A percentile compares a stretch with the other conserved stretches of the same genome.
phyloP scores from a whole-genome alignment of 2,797 vertebrate species.

The Sphaeramia orbicularis region DNA sequence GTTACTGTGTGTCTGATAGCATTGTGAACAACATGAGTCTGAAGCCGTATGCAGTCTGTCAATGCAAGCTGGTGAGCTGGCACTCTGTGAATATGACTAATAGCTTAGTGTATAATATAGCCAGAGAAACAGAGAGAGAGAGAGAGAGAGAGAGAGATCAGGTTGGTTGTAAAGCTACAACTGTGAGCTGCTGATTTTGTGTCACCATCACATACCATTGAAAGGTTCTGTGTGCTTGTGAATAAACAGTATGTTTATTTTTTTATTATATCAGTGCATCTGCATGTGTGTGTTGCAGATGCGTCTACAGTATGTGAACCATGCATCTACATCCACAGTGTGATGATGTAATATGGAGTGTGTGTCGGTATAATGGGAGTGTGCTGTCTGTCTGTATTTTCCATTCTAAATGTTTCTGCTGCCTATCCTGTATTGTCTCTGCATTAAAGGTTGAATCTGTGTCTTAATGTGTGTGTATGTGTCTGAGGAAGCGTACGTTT shows the following conservation, averaged over 20 bases:
- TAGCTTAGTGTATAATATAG: conserved; percentile 58
- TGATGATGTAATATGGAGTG: background rate
- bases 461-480: conserved; percentile 52
- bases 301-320: background rate
- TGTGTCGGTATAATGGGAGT: conserved; percentile 26
- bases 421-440: conserved; percentile 63
- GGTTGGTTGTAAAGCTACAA: conserved; percentile 52
- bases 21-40: conserved; percentile 49
- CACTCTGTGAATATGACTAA: conserved; percentile 71
- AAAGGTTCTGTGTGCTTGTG: conserved; percentile 11
- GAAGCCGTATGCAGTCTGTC: conserved; percentile 62
- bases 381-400: conserved; percentile 63
- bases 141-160: conserved; percentile 19
- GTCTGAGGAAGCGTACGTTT: conserved; percentile 18
- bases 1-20: conserved; percentile 61
- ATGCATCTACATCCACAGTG: background rate
- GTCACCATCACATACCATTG: conserved; percentile 31
- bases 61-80: conserved; percentile 69
- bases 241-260: conserved; percentile 14
- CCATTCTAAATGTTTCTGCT: conserved; percentile 61
- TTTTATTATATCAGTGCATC: background rate
- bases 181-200: conserved; percentile 37
- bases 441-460: conserved; percentile 64
- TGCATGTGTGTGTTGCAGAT: conserved; percentile 2
- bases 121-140: conserved; percentile 23